Evolutionary conservation across 2,888 invertebrate genomes (phyloP).

Genomic region (Drosophila stalkeri): DNA sequence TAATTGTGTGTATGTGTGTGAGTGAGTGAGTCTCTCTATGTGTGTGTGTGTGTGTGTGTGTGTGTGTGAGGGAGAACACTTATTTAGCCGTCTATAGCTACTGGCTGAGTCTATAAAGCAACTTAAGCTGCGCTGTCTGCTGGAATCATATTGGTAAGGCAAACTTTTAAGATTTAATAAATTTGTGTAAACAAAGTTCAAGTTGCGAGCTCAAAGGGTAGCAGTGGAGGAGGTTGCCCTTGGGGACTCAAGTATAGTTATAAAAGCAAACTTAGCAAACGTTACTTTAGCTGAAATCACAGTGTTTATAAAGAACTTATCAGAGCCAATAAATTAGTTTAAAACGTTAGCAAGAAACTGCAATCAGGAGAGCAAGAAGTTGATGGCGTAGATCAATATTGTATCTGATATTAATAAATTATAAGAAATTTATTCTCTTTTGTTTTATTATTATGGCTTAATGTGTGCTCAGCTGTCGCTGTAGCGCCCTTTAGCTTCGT

Average conservation of each 20-base stretch:
- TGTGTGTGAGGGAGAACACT: neutral
- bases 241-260: neutral
- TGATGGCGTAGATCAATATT: neutral
- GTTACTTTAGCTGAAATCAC: neutral
- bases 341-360: neutral
- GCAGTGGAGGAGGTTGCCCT: neutral
- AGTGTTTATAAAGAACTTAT: neutral
- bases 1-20: conserved; percentile 6
- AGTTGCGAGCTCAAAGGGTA: neutral
- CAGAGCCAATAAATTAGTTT: neutral
- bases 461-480: neutral
- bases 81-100: conserved; percentile 16
- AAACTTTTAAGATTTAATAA: neutral
- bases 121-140: conserved; percentile 12
- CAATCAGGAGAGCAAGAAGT: no score
- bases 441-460: no score
- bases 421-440: neutral
- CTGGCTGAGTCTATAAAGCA: conserved; percentile 16
- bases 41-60: conserved; percentile 2
- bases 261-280: neutral
- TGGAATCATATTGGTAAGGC: conserved; percentile 3
- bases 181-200: neutral
- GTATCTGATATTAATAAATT: neutral
- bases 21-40: neutral
- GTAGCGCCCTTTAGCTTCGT: conserved; percentile 33